Evolutionary conservation across 2,888 invertebrate genomes (phyloP), one percentile per base, ranked within the genome.

Genomic region (Coleophora flavipennella): DNA sequence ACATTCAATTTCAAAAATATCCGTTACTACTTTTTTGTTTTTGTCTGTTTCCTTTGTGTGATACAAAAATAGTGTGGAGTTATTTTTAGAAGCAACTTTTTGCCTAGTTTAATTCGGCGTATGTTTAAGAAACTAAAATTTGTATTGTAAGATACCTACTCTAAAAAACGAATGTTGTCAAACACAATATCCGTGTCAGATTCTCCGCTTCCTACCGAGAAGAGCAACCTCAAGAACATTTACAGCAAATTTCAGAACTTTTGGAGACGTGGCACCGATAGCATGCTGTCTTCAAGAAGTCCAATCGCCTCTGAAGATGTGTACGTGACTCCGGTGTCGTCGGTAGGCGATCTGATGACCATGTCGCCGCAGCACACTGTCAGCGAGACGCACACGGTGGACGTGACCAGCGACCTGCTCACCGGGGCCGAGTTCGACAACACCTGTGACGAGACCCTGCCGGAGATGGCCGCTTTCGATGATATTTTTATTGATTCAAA

Each of bases 401-500:
- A 75, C 37, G 51, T 67, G 35, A 75, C 74, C 1, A 67, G 62
- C 41, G 81, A 83, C 48, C 56, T 80, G 20, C 71, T 81, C 13
- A 80, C 79, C 3, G 80, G 79, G 10, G 44, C 66, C 1, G 74
- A 75, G n/a, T 72, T 68, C 45, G 77, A 77, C 48, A 78, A 71
- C 51, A 73, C 76, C 36, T 75, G 80, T 52, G 80, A 83, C 53
- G 67, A 79, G 27, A 80, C 83, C 2, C 79, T 81, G 79, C 72
- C 67, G 45, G 83, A 80, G 49, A 51, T 74, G 31, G 71, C 71
- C 1, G 45, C 54, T 13, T 65, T 62, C 36, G 76, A 79, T 36
- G 73, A 78, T 38, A 80, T 87, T 58, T 87, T 87, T 48, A 81
- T 85, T 43, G 88, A 89, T 59, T 80, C 88, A n/a, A 76, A 67